Evolutionary conservation across 2,113 vertebrate genomes (phyloP), one percentile per base, ranked within the genome.

Genomic region (Vanacampus margaritifer): DNA sequence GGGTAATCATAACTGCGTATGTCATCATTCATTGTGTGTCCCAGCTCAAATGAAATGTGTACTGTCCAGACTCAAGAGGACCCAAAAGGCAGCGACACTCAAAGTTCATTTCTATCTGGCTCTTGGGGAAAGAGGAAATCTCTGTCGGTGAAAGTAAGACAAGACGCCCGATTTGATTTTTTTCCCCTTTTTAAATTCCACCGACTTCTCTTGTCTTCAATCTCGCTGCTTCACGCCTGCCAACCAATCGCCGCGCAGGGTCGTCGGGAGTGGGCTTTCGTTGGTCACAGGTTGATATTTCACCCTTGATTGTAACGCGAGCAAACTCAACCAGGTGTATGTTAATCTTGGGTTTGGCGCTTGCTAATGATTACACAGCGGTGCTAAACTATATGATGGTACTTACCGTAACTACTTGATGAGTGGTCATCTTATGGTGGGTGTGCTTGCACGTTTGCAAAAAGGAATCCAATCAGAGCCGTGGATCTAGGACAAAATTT

Each of bases 101-200:
- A 92, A 78, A 90, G 86, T 83, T 92, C 90, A 72, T 93, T 93
- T 93, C 89, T 90, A 71, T 86, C 88, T 79, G 91, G 90, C 85
- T 75, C 91, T 87, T 93, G 92, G 92, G 88, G 90, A 88, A 93
- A 90, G 92, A 92, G 90, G 92, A 93, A 92, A 89, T 81, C 89
- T 71, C 89, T 84, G 84, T 83, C 82, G 71, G 41, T 90, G 85
- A 92, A 92, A 93, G 91, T 93, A 93, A 93, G 91, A 91, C 26
- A 86, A 81, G 79, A 84, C 82, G 78, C 69, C 71, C 65, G 50
- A 76, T 24, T 68, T 56, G 73, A 76, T 37, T 32, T 9, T 37
- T 37, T 43, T 36, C 21, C 37, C n/a, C 37, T 11, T 37, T 36
- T 61, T 41, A 51, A 50, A 72, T 78, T 64, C 59, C 72, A 75